Conservation (phyloP, 2,113 vertebrate species). For the Euleptes europaea region DNA sequence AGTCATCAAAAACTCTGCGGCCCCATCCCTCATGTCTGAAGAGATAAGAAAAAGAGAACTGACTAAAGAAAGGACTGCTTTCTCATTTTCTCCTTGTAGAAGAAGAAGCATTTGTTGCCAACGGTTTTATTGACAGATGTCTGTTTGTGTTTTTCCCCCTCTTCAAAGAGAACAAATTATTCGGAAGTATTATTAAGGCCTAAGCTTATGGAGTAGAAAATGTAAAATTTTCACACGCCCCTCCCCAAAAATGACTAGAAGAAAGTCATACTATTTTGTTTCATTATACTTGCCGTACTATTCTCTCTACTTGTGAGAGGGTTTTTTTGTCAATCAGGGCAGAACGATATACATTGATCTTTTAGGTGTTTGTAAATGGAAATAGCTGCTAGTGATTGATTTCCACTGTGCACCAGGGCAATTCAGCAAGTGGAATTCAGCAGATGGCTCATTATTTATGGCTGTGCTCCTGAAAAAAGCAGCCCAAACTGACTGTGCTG, state of each 20-base stretch:
- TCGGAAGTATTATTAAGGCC: background rate
- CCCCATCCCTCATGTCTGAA: slow-evolving; percentile 8
- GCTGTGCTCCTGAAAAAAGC: background rate
- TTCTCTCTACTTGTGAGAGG: slow-evolving; percentile 15
- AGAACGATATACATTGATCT: background rate
- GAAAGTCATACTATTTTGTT: slow-evolving; percentile 22
- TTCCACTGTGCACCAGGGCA: background rate
- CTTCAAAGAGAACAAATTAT: background rate
- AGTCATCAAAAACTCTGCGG: slow-evolving; percentile 13
- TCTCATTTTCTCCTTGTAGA: slow-evolving; percentile 34
- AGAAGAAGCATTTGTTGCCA: slow-evolving; percentile 17
- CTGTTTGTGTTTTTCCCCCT: slow-evolving; percentile 21
- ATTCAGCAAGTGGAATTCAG: background rate
- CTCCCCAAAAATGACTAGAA: background rate
- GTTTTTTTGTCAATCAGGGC: slow-evolving; percentile 28
- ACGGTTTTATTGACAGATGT: slow-evolving; percentile 36
- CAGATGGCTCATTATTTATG: background rate
- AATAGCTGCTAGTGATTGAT: slow-evolving; percentile 37
- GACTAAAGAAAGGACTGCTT: slow-evolving; percentile 6
- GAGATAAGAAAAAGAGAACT: slow-evolving; percentile 21
- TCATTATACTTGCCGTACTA: slow-evolving; percentile 22
- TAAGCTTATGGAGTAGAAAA: slow-evolving; percentile 13
- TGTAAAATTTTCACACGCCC: slow-evolving; percentile 15
- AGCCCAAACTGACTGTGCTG: background rate
- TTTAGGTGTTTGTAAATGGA: slow-evolving; percentile 28